Base-by-base conservation (phyloP, 1,140 invertebrate species). In the Doryteuthis pealeii region DNA sequence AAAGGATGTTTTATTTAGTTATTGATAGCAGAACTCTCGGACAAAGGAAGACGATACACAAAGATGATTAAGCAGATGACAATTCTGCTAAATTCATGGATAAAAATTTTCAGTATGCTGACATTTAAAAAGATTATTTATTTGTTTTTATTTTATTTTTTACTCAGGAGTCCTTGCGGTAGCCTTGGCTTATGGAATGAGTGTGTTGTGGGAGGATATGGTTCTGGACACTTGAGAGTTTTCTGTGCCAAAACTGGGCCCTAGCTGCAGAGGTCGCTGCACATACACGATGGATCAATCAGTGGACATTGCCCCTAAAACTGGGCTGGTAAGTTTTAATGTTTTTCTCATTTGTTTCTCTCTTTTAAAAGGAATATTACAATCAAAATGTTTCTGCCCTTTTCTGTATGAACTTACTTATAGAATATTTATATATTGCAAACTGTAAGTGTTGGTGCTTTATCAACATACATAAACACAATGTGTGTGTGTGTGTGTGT, bases 231-330 rank as follows among this genome's bases (percentile, higher is more conserved):
- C 75, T 76, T 90, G 18, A 74, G 88, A 62, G 72, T 90, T 1
- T 90, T 86, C 79, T 81, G 80, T 73, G 73, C 79, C 2, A 70
- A 71, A 12, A 79, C 84, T 33, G 86, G 12, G 74, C 77, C 45
- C 72, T 89, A 1, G 70, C 83, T 3, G 83, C 87, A 18, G 89
- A 90, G 75, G 84, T 89, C 12, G 82, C 84, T 49, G 90, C 89
- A 35, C 90, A 90, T 81, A 88, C 88, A 54, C 78, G 86, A 43
- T 85, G 85, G 80, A 87, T 90, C 31, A 90, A 88, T 72, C 87
- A 8, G 68, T 90, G 26, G 87, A 90, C 77, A 74, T 90, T 32
- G 87, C 89, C 0, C 75, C 76, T 35, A 83, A 87, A 30, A 79
- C 78, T 45, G 89, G 89, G 12, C 73, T 86, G 71, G 82, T 90